Percentiles rank a stretch among this genome's conserved stretches.
These are phyloP conservation scores for Linurgus olivaceus DNA, from an alignment of 2,797 vertebrate genomes.

Conservation along the genomic window DNA sequence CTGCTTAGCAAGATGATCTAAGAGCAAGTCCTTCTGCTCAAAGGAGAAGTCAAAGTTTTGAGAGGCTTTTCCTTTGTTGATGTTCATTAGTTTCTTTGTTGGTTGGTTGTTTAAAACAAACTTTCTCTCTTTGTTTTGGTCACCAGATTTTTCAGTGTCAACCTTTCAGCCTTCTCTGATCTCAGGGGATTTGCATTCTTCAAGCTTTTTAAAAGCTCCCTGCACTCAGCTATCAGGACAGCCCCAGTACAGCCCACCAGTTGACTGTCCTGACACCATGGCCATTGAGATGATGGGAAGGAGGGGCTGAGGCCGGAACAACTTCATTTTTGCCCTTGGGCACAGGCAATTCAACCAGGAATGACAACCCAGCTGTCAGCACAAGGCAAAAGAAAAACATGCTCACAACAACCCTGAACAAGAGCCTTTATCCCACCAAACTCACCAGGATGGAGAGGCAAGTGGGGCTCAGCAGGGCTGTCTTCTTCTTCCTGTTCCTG, in stretches of 20 bases:
- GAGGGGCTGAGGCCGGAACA: background rate
- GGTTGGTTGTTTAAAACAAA: background rate
- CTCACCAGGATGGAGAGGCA: background rate
- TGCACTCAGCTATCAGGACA: background rate
- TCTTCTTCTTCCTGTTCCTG: background rate
- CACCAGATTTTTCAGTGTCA: background rate
- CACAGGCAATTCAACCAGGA: background rate
- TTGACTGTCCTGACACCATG: fast-evolving
- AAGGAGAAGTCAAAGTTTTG: background rate
- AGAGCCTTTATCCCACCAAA: background rate
- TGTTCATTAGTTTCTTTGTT: background rate
- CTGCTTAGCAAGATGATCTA: background rate
- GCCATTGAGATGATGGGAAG: background rate
- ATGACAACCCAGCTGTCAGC: background rate
- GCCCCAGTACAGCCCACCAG: background rate
- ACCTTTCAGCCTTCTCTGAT: background rate
- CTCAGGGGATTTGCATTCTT: background rate
- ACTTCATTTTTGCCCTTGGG: background rate
- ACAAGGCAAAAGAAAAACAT: background rate
- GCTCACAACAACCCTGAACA: fast-evolving
- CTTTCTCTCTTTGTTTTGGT: background rate
- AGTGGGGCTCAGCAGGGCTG: background rate
- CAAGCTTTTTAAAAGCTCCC: background rate
- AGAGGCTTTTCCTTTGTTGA: background rate
- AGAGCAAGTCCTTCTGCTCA: background rate